Percentiles rank a stretch among this genome's conserved stretches.
Conservation (phyloP, 1,140 invertebrate genomes). For the Patella vulgata region DNA sequence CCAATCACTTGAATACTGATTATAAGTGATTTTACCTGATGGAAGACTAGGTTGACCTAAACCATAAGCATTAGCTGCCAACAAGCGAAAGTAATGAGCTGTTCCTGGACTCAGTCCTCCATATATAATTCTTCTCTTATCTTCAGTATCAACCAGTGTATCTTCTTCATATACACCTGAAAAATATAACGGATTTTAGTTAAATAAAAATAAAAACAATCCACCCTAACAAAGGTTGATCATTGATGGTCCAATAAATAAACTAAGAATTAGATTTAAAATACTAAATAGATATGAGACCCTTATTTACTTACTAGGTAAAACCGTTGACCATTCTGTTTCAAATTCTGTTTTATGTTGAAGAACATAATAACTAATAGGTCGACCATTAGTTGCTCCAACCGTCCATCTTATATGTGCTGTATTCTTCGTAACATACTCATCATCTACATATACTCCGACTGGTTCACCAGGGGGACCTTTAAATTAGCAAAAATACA, state of each 20-base stretch:
- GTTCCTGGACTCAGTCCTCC: constrained; percentile 81
- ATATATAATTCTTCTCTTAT: constrained; percentile 16
- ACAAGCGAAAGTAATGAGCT: constrained; percentile 88
- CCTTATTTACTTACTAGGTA: constrained; percentile 6
- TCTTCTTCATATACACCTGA: constrained; percentile 5
- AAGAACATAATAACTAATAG: constrained; percentile 74
- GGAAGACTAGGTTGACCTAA: constrained; percentile 68
- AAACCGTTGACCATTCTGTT: constrained; percentile 80
- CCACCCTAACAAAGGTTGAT: too few relatives aligned
- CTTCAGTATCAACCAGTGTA: neutral
- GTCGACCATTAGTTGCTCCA: constrained; percentile 46
- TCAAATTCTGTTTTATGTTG: constrained; percentile 88
- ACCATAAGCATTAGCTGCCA: constrained; percentile 86
- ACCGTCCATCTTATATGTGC: constrained; percentile 84
- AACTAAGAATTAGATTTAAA: neutral
- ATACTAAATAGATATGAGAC: neutral
- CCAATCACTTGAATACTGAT: too few relatives aligned
- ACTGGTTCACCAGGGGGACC: constrained; percentile 66
- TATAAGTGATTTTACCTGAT: too few relatives aligned
- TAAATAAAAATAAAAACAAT: too few relatives aligned
- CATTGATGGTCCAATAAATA: too few relatives aligned
- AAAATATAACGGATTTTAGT: neutral
- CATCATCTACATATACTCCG: constrained; percentile 68
- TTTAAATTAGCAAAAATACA: constrained; percentile 27
- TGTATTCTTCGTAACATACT: constrained; percentile 79